phyloP scores from a whole-genome alignment of 2,113 vertebrate species.

The Halcyon senegalensis region DNA sequence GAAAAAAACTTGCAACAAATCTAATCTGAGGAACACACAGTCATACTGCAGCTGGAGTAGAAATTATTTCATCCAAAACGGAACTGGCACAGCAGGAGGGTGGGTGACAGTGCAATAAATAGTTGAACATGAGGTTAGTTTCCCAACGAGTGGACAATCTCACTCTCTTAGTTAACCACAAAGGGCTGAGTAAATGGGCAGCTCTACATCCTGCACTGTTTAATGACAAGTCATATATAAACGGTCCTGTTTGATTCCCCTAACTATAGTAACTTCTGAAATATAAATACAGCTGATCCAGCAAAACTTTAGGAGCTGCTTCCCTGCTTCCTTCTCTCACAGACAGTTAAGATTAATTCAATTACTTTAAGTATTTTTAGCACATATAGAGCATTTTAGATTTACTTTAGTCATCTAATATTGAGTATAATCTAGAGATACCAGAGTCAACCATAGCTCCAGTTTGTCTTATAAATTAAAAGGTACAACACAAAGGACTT shows the following conservation, averaged over 20 bases:
- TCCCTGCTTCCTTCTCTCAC: neutral
- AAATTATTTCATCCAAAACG: neutral
- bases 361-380: neutral
- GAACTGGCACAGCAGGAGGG: neutral
- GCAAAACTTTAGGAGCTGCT: neutral
- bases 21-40: neutral
- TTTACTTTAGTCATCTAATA: neutral
- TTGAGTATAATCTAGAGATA: neutral
- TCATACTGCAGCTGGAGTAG: neutral
- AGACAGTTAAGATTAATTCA: neutral
- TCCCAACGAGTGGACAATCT: neutral
- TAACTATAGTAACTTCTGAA: neutral
- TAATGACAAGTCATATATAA: neutral
- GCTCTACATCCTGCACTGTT: neutral
- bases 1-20: neutral
- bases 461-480: neutral
- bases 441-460: neutral
- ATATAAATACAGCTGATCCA: neutral
- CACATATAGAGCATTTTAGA: neutral
- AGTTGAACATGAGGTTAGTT: neutral
- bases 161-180: neutral
- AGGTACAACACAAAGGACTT: neutral
- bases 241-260: neutral
- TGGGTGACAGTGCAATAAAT: neutral
- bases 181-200: neutral